These are phyloP conservation scores for Limnodromus scolopaceus DNA, from an alignment of 2,797 vertebrate species.

Conservation along the genomic window DNA sequence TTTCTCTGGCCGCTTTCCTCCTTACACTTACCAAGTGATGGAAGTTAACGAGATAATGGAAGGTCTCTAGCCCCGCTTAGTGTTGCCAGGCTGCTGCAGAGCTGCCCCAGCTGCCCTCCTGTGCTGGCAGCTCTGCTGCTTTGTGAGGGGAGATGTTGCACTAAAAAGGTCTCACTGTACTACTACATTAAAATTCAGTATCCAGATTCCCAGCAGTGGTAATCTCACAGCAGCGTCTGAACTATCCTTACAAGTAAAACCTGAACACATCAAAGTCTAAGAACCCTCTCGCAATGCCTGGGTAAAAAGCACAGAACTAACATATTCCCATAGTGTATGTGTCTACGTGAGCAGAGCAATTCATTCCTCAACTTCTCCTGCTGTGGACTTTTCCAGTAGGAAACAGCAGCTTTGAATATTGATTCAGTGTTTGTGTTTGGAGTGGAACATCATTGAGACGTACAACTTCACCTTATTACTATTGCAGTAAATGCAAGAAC, in stretches of 20 bases:
- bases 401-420: not conserved
- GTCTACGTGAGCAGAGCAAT: not conserved
- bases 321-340: accelerated
- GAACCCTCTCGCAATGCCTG: not conserved
- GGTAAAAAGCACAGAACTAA: not conserved
- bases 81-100: not conserved
- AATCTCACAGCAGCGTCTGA: not conserved
- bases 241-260: not conserved
- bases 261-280: not conserved
- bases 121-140: not conserved
- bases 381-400: not conserved
- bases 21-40: not conserved
- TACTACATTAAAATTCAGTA: not conserved
- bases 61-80: not conserved
- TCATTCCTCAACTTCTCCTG: not conserved
- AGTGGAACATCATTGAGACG: not conserved
- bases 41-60: not conserved
- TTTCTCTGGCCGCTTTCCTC: not conserved
- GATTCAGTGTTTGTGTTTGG: not conserved
- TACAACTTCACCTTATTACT: not conserved
- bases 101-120: not conserved
- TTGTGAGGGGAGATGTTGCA: accelerated
- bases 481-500: not conserved
- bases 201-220: not conserved
- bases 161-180: not conserved